phyloP scores from a whole-genome alignment of 2,888 invertebrate genomes.

The Agrochola lychnidis region DNA sequence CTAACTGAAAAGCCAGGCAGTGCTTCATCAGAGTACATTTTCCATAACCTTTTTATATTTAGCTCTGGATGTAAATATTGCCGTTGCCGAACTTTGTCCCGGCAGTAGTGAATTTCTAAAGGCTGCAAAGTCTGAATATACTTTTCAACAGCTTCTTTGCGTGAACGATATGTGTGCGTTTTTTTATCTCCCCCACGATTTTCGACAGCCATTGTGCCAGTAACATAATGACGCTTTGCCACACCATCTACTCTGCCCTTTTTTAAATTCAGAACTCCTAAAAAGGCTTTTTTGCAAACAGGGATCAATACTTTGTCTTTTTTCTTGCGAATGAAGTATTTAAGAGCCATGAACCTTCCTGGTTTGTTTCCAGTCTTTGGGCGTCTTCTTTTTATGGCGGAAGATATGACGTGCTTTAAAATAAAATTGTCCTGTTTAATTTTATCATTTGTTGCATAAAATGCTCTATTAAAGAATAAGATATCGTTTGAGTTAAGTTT shows the following conservation, averaged over 20 bases:
- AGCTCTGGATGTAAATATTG: constrained; percentile 6
- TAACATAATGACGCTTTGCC: not conserved
- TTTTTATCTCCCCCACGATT: no score
- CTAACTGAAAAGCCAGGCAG: constrained; percentile 1
- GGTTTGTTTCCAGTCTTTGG: constrained; percentile 31
- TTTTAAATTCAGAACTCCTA: not conserved
- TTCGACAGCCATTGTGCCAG: no score
- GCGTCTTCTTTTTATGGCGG: not conserved
- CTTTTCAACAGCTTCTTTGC: constrained; percentile 1
- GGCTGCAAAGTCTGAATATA: not conserved
- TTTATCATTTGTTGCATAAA: constrained; percentile 29
- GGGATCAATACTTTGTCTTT: constrained; percentile 5
- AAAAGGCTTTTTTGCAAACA: constrained; percentile 1
- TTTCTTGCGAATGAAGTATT: constrained; percentile 23
- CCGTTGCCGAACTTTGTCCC: not conserved
- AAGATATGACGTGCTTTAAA: no score
- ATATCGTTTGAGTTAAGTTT: constrained; percentile 20
- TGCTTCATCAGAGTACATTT: not conserved
- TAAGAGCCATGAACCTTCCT: constrained; percentile 21
- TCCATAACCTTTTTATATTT: not conserved
- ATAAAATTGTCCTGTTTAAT: constrained; percentile 16
- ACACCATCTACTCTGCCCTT: not conserved
- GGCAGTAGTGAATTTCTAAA: not conserved
- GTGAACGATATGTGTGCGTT: no score
- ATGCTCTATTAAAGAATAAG: constrained; percentile 28